Base-by-base conservation (phyloP, 1,140 invertebrate species). In the Meloidogyne hapla region DNA sequence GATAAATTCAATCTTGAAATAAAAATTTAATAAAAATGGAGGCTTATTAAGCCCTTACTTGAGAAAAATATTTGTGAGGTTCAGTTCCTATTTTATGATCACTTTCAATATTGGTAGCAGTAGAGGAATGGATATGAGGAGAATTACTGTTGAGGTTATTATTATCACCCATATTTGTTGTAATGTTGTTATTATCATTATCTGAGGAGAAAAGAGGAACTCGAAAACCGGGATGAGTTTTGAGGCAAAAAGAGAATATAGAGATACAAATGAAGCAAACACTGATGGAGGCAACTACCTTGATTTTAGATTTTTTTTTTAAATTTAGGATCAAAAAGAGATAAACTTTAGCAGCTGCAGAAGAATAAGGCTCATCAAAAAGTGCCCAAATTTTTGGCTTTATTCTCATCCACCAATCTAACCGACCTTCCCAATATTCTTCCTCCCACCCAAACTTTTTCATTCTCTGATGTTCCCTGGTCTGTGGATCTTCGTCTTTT, bases 191-290 rank as follows among this genome's bases (percentile, higher is more conserved):
- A 28, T 21, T 26, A 42, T 56, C 25, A 45, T 26, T 48, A 56
- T 70, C 45, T 26, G 69, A 70, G 40, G 61, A 40, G 0, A 81
- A 26, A 42, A 48, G n/a, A 23, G 77, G 62, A 13, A 81, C 74
- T n/a, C 80, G 81, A 65, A 81, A 83, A 40, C 68, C 76, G 6
- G 81, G 93, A 88, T 95, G 93, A 0, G 94, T 96, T 89, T 97
- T 97, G 84, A 96, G 89, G 89, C 94, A 96, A 89, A 97, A 97
- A 69, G 93, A 94, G 87, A 99, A 89, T 87, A 99, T 98, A 69
- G 95, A 98, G 75, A 98, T 92, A 89, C 95, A 95, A 87, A 99
- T 99, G 91, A 98, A 98, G 90, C 95, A 94, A 79, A 99, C 94
- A 78, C 95, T 97, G 85, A 97, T 91, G 65, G 96, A 91, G 62